These are phyloP conservation scores for Platyscapa corneri DNA, from an alignment of 1,140 invertebrate genomes.

Conservation along the genomic window DNA sequence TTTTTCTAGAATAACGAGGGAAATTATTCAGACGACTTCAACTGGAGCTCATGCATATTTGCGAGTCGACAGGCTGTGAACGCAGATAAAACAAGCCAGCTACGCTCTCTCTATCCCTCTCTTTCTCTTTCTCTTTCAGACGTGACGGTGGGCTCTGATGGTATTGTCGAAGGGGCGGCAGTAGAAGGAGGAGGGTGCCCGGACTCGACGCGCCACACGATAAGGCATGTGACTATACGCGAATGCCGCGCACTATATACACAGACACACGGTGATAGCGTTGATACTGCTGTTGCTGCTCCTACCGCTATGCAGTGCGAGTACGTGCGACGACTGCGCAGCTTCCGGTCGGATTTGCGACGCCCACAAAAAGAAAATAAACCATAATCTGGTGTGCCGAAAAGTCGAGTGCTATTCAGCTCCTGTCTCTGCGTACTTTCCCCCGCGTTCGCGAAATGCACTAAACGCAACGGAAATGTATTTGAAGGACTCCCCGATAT, in stretches of 20 bases:
- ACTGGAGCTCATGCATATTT: slow-evolving; percentile 39
- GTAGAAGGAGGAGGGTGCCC: neutral
- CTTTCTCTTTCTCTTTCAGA: slow-evolving; percentile 16
- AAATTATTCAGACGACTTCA: slow-evolving; percentile 42
- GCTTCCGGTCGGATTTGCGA: slow-evolving; percentile 20
- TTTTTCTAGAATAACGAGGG: slow-evolving; percentile 23
- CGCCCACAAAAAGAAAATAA: slow-evolving; percentile 6
- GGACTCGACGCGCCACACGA: slow-evolving; percentile 38
- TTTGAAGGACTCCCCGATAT: neutral
- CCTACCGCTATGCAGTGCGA: neutral
- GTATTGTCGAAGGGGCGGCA: slow-evolving; percentile 48
- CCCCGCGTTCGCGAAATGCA: neutral
- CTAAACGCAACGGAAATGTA: neutral
- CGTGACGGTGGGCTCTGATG: slow-evolving; percentile 49
- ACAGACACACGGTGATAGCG: neutral
- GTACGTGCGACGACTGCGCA: neutral
- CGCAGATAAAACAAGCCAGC: slow-evolving; percentile 52
- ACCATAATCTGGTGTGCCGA: neutral
- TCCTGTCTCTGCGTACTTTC: neutral
- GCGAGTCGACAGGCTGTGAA: slow-evolving; percentile 50
- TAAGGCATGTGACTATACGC: slow-evolving; percentile 54
- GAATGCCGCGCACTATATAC: neutral
- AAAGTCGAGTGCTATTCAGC: neutral
- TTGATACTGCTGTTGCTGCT: neutral
- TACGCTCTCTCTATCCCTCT: slow-evolving; percentile 8